Evolutionary conservation across 2,888 invertebrate genomes (phyloP).

Genomic region (Mesorhabditis spiculigera): DNA sequence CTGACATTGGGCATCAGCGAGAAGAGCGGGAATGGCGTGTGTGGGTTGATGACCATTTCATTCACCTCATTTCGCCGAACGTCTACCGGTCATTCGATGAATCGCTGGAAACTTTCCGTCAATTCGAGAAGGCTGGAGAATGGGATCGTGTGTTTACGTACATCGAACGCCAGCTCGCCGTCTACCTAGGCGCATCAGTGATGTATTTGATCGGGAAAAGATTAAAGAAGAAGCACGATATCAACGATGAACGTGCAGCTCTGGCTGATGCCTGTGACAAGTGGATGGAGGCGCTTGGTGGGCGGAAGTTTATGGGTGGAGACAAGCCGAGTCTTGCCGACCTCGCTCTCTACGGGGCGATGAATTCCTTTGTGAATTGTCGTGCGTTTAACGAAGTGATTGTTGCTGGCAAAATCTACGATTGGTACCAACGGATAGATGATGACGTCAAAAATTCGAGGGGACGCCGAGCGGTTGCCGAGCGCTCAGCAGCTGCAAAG

Average conservation of each 20-base stretch:
- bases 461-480: slow-evolving; percentile 16
- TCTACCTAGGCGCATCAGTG: slow-evolving; percentile 85
- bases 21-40: slow-evolving; percentile 89
- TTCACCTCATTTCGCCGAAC: slow-evolving; percentile 91
- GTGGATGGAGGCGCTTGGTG: slow-evolving; percentile 73
- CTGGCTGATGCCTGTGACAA: slow-evolving; percentile 81
- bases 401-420: slow-evolving; percentile 33
- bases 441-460: slow-evolving; percentile 34
- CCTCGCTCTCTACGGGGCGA: slow-evolving; percentile 63
- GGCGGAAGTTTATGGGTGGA: slow-evolving; percentile 79
- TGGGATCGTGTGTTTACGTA: slow-evolving; percentile 84
- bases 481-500: neutral
- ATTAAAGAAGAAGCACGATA: slow-evolving; percentile 78
- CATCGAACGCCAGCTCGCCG: slow-evolving; percentile 80
- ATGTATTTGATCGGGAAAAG: slow-evolving; percentile 90
- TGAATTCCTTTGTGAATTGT: slow-evolving; percentile 54
- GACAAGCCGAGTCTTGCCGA: slow-evolving; percentile 82
- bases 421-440: slow-evolving; percentile 43
- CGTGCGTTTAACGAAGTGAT: slow-evolving; percentile 51
- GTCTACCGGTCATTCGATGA: slow-evolving; percentile 83
- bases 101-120: slow-evolving; percentile 83
- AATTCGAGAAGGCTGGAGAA: slow-evolving; percentile 80
- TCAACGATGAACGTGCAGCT: slow-evolving; percentile 81
- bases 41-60: slow-evolving; percentile 87
- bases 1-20: slow-evolving; percentile 64